These are phyloP conservation scores for Callyntrura sp. DNA, from an alignment of 2,888 invertebrate species.

Conservation along the genomic window DNA sequence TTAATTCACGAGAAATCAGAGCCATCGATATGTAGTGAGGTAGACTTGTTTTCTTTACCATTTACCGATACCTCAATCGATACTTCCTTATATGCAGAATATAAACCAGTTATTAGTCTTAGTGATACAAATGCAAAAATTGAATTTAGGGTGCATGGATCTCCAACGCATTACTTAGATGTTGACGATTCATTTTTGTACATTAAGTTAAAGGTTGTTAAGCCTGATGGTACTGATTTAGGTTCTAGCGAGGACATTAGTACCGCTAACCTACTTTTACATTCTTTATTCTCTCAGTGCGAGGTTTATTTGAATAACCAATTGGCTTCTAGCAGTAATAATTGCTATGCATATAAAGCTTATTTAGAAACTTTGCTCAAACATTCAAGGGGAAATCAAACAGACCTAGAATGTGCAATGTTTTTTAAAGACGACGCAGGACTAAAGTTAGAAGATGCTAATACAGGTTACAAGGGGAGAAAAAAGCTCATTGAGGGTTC, in stretches of 20 bases:
- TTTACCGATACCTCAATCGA: constrained; percentile 77
- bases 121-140: constrained; percentile 69
- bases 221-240: constrained; percentile 55
- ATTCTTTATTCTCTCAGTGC: constrained; percentile 68
- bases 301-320: constrained; percentile 34
- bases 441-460: constrained; percentile 14
- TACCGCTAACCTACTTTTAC: constrained; percentile 66
- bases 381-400: background rate
- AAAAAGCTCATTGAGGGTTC: constrained; percentile 54
- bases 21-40: constrained; percentile 61
- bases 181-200: constrained; percentile 65
- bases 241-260: background rate
- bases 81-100: constrained; percentile 74
- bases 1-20: constrained; percentile 65
- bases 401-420: constrained; percentile 59
- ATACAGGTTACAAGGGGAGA: constrained; percentile 61
- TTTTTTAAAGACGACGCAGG: constrained; percentile 67
- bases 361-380: constrained; percentile 10
- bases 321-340: background rate
- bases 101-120: constrained; percentile 78
- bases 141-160: constrained; percentile 77
- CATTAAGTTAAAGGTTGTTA: constrained; percentile 54
- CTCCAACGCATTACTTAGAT: constrained; percentile 74
- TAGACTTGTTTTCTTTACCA: constrained; percentile 75
- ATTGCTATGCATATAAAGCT: constrained; percentile 50